Base-by-base conservation (phyloP, 1,140 invertebrate genomes). In the Drosophila lacertosa region DNA sequence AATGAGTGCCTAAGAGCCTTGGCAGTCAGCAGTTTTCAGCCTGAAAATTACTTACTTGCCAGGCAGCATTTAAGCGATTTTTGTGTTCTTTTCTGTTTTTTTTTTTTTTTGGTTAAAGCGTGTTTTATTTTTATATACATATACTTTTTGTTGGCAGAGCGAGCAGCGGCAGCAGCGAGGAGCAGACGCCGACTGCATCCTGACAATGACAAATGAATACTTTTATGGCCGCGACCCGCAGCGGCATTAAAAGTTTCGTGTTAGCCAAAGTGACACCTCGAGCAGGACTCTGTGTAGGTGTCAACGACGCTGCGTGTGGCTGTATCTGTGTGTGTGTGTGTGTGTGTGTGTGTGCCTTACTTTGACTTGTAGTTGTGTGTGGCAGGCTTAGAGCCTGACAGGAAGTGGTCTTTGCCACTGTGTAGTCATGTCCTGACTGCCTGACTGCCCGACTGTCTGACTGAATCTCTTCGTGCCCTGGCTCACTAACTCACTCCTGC, bases 161-260 rank as follows among this genome's bases (percentile, higher is more conserved):
- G n/a, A n/a, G n/a, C n/a, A n/a, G n/a, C n/a, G n/a, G 20, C 13
- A 9, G 37, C 16, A 39, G 33, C 32, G 48, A 33, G 44, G 33
- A 32, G 42, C 50, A 70, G 50, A 64, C 60, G 20, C 60, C 48
- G 44, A 29, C 67, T 57, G 62, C 59, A 64, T 69, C 50, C 84
- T 86, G 81, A 86, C 82, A 86, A 80, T 86, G 81, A 86, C 82
- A 86, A 86, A 86, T 86, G 82, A 88, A 81, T 88, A 80, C 81
- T 86, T 88, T 86, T 88, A 86, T 88, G 77, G 77, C 63, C 77
- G 81, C 81, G 82, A 81, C 73, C 72, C 72, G 59, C 47, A 74
- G 73, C 57, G 64, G 69, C 77, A 84, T 77, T 86, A 86, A 84
- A 84, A 86, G 72, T 81, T 84, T 80, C 73, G 47, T 86, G 81